Base-by-base conservation (phyloP, 2,797 vertebrate genomes). In the Margarornis squamiger region DNA sequence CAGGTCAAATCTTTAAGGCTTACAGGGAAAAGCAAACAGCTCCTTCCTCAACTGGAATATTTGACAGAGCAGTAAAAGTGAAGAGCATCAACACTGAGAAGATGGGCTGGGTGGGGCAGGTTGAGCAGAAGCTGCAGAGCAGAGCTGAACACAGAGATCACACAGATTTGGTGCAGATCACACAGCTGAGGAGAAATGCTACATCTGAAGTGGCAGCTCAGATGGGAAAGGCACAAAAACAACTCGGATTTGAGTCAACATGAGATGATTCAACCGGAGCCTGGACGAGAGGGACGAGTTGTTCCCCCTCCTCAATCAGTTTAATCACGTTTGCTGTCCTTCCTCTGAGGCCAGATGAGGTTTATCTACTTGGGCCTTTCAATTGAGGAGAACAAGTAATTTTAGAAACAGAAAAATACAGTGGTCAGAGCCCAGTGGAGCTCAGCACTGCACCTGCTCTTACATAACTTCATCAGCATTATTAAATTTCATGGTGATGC, bases 191-290 rank as follows among this genome's bases (percentile, higher is more conserved):
- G 4, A 80, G 68, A 74, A 88, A 66, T 13, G 71, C 12, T 43
- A 57, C 90, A 90, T 66, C 74, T 87, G 45, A 95, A 90, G 58
- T 32, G 63, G 86, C 90, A 88, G 71, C 26, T 92, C 70, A 66
- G 88, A 70, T 65, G 82, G 73, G 39, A 84, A 75, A 84, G 41
- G 66, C 90, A 84, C 29, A 52, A 88, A 86, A 97, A 22, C 92
- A 93, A 55, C 41, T 23, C 83, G 36, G 55, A 51, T 62, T 78
- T 81, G 16, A 95, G 77, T 72, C 66, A 88, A 61, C 55, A 75
- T 8, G 39, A 76, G 73, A 81, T 15, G 59, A 90, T 41, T 78
- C 5, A 10, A 55, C 24, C 43, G 75, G 58, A 78, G 82, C 12
- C 73, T 84, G 73, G 38, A 45, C 36, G 36, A 66, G 51, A 63